Conservation (phyloP, 2,888 invertebrate genomes). For the Tillus elongatus region DNA sequence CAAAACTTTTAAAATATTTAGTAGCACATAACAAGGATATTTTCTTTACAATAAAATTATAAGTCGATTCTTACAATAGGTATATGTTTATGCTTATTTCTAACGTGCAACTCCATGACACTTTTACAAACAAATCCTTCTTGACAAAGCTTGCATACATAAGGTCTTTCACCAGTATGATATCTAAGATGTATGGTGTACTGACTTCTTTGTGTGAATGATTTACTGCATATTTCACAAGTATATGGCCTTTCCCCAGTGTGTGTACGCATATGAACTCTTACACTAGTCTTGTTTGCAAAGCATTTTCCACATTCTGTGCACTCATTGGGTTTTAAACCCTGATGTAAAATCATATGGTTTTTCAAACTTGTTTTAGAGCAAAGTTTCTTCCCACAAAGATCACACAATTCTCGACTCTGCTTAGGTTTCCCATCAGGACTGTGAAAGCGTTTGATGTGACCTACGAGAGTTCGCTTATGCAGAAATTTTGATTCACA, state of each 20-base stretch:
- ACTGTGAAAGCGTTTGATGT: conserved; percentile 26
- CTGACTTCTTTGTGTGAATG: conserved; percentile 46
- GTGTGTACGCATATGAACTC: conserved; percentile 46
- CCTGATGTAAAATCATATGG: conserved; percentile 10
- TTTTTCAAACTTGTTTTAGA: conserved; percentile 8
- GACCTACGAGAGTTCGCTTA: conserved; percentile 27
- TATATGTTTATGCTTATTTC: conserved; percentile 6
- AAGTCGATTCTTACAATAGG: too few species aligned
- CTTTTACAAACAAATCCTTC: conserved; percentile 9
- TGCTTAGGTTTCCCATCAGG: conserved; percentile 24
- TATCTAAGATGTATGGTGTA: conserved; percentile 44
- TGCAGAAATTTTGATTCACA: conserved; percentile 31
- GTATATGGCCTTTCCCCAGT: conserved; percentile 45
- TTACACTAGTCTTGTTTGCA: conserved; percentile 37
- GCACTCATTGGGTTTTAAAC: conserved; percentile 6
- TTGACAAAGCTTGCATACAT: conserved; percentile 37
- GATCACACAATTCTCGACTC: conserved; percentile 9
- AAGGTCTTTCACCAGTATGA: conserved; percentile 47
- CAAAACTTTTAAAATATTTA: too few species aligned
- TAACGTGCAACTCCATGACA: conserved; percentile 2
- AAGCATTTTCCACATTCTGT: conserved; percentile 36
- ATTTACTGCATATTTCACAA: conserved; percentile 46
- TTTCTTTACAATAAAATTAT: too few species aligned
- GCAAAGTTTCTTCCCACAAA: conserved; percentile 10
- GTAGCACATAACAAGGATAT: too few species aligned